Evolutionary conservation across 2,113 vertebrate species (phyloP), one percentile per base, ranked within the genome.

Genomic region (Campylomormyrus tamandua): DNA sequence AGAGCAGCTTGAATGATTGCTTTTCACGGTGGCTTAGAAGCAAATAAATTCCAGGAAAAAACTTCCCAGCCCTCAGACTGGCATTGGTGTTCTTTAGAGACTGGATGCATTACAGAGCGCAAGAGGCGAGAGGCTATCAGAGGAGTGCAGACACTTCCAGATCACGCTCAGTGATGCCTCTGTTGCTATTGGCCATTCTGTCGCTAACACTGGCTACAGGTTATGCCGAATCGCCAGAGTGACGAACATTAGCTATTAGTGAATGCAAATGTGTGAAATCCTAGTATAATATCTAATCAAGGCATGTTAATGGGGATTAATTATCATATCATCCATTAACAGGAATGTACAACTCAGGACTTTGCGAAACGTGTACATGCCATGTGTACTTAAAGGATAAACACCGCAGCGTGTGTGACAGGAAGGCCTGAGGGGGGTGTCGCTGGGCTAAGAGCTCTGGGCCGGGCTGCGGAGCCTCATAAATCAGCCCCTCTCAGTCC

Each of bases 131-230:
- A 48, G 11, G 90, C 88, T 58, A 58, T 88, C 87, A 62, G 50
- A n/a, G 35, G 7, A 5, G 31, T 42, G 24, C 27, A 42, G 85
- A 45, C 45, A 48, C 45, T 62, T 74, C n/a, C 45, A n/a, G 11
- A 88, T 15, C 42, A 31, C 15, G 5, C 9, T 62, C 58, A 66
- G 8, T 2, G 21, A 8, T 31, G 31, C 10, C 17, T 5, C 70
- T 77, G 91, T 93, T 94, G 92, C 94, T 95, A 95, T 94, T 96
- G 96, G 96, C 96, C 95, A 91, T 90, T 90, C 62, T 84, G 90
- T 74, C 31, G 0, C 31, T 77, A 17, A 24, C 62, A 27, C 9
- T 70, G 62, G 62, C 27, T 31, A 66, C n/a, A n/a, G n/a, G 62
- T 11, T 13, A 3, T 15, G 62, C 62, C 0, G 8, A 31, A 70